These are phyloP conservation scores for Regulus satrapa DNA, from an alignment of 2,113 vertebrate species.

Conservation along the genomic window DNA sequence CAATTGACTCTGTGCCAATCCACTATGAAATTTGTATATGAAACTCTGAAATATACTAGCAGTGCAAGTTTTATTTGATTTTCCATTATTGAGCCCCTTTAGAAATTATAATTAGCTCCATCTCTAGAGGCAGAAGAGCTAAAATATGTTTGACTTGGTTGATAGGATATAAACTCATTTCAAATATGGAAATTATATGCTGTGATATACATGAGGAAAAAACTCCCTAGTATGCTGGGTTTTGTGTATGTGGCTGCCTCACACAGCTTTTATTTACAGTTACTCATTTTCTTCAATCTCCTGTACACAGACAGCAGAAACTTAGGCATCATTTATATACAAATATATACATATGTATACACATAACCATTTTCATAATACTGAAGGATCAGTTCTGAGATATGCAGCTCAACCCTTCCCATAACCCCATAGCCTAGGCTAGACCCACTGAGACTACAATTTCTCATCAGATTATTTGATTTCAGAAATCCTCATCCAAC, in stretches of 20 bases:
- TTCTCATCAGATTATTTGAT: not conserved
- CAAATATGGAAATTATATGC: not conserved
- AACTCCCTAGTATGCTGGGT: fast-evolving
- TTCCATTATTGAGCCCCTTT: not conserved
- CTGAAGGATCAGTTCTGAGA: not conserved
- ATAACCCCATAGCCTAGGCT: not conserved
- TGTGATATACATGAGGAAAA: not conserved
- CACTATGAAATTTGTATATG: not conserved
- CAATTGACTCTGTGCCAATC: not conserved
- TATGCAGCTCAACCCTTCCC: not conserved
- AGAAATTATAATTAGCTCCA: not conserved
- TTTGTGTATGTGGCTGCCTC: not conserved
- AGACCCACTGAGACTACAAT: not conserved
- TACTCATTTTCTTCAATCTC: not conserved
- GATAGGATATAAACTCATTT: not conserved
- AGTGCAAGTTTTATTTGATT: not conserved
- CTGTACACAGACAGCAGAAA: not conserved
- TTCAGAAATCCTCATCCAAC: not conserved
- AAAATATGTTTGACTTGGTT: not conserved
- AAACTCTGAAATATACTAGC: not conserved
- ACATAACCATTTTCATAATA: not conserved
- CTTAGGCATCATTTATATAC: not conserved
- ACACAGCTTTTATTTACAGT: not conserved
- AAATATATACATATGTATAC: not conserved
- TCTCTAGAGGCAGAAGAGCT: not conserved